Evolutionary conservation across 1,140 invertebrate genomes (phyloP).

Genomic region (Musca vetustissima): DNA sequence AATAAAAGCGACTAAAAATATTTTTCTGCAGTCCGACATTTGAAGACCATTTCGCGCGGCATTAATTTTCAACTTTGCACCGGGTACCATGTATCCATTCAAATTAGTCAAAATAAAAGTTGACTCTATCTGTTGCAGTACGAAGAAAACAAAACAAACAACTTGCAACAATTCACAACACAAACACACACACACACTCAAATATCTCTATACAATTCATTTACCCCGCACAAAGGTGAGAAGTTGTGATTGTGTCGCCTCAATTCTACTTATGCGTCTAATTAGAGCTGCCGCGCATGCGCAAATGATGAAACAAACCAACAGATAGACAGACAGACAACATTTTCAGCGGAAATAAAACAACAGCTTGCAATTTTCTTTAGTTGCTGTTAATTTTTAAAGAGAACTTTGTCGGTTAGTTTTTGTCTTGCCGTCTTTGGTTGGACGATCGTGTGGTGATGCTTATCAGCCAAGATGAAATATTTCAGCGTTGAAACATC

Average conservation of each 20-base stretch:
- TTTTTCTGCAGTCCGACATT: not conserved
- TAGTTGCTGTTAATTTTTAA: not conserved
- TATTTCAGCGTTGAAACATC: slow-evolving; percentile 21
- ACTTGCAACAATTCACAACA: too few relatives aligned
- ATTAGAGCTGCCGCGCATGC: slow-evolving; percentile 49
- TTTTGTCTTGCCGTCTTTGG: too few relatives aligned
- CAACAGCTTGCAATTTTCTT: not conserved
- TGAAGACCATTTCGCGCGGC: slow-evolving; percentile 19
- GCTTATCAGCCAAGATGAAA: slow-evolving; percentile 22
- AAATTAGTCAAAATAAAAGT: not conserved
- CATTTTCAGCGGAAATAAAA: slow-evolving; percentile 25
- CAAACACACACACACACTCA: too few relatives aligned
- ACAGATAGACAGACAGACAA: too few relatives aligned
- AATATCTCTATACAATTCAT: not conserved
- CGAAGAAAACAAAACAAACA: too few relatives aligned
- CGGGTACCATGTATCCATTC: too few relatives aligned
- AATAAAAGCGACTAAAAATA: not conserved
- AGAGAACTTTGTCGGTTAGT: not conserved
- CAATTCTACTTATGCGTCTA: slow-evolving; percentile 54
- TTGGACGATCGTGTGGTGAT: not conserved
- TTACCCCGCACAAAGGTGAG: slow-evolving; percentile 16
- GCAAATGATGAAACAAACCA: slow-evolving; percentile 29
- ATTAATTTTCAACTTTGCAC: slow-evolving; percentile 18
- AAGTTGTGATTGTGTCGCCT: slow-evolving; percentile 27
- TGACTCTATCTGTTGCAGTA: too few relatives aligned